Conservation (phyloP, 2,113 vertebrate genomes). For the Amazona vittata region DNA sequence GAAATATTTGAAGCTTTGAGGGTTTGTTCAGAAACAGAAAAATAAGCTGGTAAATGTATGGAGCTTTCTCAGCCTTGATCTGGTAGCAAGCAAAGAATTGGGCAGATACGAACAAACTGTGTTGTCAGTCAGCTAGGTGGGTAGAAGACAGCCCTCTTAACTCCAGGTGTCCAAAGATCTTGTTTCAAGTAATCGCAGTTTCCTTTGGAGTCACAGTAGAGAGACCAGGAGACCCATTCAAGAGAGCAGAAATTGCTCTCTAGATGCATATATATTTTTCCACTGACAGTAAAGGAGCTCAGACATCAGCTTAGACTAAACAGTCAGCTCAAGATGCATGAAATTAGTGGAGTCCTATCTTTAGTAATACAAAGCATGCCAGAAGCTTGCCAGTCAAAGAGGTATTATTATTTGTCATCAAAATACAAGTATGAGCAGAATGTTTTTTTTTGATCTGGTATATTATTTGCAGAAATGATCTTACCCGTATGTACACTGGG, state of each 20-base stretch:
- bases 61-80: neutral
- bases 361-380: neutral
- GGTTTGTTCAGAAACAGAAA: neutral
- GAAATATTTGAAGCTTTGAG: neutral
- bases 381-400: neutral
- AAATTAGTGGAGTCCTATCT: neutral
- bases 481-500: neutral
- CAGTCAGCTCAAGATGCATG: neutral
- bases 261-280: neutral
- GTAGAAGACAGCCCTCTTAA: neutral
- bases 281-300: neutral
- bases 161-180: neutral
- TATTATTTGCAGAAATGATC: neutral
- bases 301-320: neutral
- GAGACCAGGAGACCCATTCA: neutral
- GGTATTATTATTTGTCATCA: neutral
- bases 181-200: neutral
- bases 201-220: neutral
- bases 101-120: neutral
- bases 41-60: neutral
- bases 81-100: neutral
- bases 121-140: neutral
- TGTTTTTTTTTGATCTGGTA: neutral
- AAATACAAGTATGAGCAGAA: neutral
- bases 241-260: neutral